Percentiles rank a stretch among this genome's conserved stretches.
Conservation (phyloP, 1,140 invertebrate species). For the Drosophila pectinifera region DNA sequence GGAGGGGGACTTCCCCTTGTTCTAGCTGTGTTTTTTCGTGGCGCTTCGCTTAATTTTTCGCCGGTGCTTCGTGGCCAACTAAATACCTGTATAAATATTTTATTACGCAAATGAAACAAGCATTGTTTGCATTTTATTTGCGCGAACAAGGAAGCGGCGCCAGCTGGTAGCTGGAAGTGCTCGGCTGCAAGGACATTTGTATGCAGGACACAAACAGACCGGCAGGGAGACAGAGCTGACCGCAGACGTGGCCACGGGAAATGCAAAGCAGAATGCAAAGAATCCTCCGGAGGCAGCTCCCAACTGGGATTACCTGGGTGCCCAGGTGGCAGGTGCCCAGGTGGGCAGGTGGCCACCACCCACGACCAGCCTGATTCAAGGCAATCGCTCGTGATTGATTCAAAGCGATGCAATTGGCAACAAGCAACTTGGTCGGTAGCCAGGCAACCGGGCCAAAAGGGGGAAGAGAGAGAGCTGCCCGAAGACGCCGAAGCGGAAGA, state of each 20-base stretch:
- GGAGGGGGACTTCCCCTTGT: too few relatives aligned
- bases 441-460: background rate
- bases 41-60: conserved; percentile 47
- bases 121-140: conserved; percentile 81
- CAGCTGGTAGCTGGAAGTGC: conserved; percentile 21
- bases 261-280: conserved; percentile 63
- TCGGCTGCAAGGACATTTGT: conserved; percentile 38
- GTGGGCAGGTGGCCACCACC: background rate
- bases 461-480: background rate
- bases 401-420: conserved; percentile 45
- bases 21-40: conserved; percentile 13
- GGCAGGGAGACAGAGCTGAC: conserved; percentile 30
- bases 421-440: background rate
- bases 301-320: conserved; percentile 17
- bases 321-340: background rate
- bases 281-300: conserved; percentile 34
- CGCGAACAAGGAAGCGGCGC: conserved; percentile 34
- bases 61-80: conserved; percentile 60
- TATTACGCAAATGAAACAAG: conserved; percentile 82
- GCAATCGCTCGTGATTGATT: conserved; percentile 48
- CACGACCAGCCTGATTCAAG: conserved; percentile 21
- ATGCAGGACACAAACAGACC: conserved; percentile 47
- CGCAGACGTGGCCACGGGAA: conserved; percentile 58
- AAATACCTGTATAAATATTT: conserved; percentile 83
- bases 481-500: background rate